Percentiles rank a stretch among this genome's conserved stretches.
These are phyloP conservation scores for Leptobrachium leishanense DNA, from an alignment of 2,113 vertebrate genomes.

Conservation along the genomic window DNA sequence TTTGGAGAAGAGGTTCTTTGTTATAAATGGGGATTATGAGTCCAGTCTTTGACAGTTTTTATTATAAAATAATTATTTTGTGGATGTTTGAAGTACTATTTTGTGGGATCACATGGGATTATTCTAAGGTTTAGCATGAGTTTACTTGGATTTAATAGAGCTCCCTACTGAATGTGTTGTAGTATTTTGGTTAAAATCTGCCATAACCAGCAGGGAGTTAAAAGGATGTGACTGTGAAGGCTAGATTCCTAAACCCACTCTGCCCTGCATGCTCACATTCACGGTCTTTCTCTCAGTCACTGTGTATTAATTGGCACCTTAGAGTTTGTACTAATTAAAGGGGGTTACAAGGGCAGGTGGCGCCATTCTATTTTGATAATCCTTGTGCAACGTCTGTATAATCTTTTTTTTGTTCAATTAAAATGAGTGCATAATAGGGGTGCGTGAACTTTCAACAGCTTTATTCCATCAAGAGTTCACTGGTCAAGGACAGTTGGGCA, in stretches of 20 bases:
- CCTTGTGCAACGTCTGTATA: constrained; percentile 78
- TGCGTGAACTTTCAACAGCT: constrained; percentile 81
- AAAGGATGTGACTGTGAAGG: constrained; percentile 50
- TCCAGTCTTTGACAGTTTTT: too few relatives aligned
- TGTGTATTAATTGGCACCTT: constrained; percentile 84
- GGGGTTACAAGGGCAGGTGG: constrained; percentile 81
- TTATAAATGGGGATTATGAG: too few relatives aligned
- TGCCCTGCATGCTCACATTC: constrained; percentile 60
- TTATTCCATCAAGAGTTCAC: constrained; percentile 66
- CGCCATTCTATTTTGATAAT: constrained; percentile 84
- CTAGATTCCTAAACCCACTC: constrained; percentile 61
- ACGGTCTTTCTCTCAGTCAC: constrained; percentile 56
- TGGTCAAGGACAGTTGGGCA: constrained; percentile 59
- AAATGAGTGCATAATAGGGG: constrained; percentile 78
- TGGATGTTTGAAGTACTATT: too few relatives aligned
- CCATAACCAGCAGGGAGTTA: not conserved
- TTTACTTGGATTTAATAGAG: too few relatives aligned
- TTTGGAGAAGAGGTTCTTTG: too few relatives aligned
- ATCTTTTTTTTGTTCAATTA: constrained; percentile 86
- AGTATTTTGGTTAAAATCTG: not conserved
- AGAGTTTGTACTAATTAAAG: constrained; percentile 81
- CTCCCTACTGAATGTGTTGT: too few relatives aligned
- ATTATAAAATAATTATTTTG: too few relatives aligned
- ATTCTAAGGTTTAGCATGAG: too few relatives aligned
- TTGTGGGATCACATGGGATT: too few relatives aligned